Evolutionary conservation across 2,888 invertebrate species (phyloP).

Genomic region (Tipula vernalis): DNA sequence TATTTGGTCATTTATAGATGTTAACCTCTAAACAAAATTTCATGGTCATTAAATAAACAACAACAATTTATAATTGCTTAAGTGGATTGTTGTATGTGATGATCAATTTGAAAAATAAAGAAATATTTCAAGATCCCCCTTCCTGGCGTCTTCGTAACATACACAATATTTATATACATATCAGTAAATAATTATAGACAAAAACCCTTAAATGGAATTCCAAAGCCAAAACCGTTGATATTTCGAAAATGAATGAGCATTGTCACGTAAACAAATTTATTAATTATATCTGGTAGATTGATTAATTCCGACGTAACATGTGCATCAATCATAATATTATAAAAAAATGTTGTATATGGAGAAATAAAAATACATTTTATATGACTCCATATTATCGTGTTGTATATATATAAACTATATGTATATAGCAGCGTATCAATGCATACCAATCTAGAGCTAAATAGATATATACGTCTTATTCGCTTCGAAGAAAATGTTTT

Average conservation of each 20-base stretch:
- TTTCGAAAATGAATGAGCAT: not conserved
- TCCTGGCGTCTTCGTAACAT: not conserved
- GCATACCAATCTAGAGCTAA: not conserved
- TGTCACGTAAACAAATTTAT: not conserved
- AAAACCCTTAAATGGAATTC: not conserved
- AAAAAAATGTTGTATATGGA: no score
- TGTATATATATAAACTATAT: no score
- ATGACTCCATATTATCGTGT: not conserved
- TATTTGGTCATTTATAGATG: not conserved
- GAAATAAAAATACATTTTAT: not conserved
- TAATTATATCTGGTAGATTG: not conserved
- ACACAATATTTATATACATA: not conserved
- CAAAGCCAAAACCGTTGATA: not conserved
- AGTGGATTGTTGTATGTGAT: not conserved
- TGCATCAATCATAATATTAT: not conserved
- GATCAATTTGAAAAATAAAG: not conserved
- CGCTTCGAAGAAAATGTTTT: not conserved
- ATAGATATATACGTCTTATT: not conserved
- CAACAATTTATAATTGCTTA: not conserved
- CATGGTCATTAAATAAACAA: not conserved
- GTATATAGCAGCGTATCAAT: not conserved
- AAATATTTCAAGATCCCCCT: not conserved
- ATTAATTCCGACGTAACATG: not conserved
- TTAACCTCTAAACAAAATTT: not conserved
- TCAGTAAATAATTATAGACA: not conserved